Percentiles rank a stretch among this genome's conserved stretches.
phyloP scores from a whole-genome alignment of 2,888 invertebrate genomes.

The Lycocerus yunnanus region DNA sequence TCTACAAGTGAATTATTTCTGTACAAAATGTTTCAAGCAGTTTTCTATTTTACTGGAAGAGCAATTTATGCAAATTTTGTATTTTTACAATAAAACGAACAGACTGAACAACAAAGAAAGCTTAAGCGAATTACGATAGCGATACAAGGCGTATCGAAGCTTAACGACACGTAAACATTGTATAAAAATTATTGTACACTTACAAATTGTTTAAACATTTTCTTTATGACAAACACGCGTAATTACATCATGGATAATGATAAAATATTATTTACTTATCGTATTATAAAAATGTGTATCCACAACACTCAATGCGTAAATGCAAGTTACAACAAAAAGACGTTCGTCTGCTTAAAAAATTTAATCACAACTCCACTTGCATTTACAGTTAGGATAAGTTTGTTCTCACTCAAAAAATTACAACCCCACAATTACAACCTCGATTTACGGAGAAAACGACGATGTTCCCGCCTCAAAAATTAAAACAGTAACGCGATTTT shows the following conservation, averaged over 20 bases:
- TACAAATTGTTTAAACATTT: constrained; percentile 19
- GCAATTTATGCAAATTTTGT: not conserved
- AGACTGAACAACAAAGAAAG: not conserved
- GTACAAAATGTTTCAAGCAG: not conserved
- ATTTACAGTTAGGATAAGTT: constrained; percentile 1
- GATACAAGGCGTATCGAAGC: constrained; percentile 3
- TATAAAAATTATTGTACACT: constrained; percentile 30
- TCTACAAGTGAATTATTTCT: not conserved
- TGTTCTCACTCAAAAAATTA: constrained; percentile 18
- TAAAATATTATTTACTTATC: constrained; percentile 19
- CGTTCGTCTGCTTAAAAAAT: not conserved
- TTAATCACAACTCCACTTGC: not conserved
- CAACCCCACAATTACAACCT: constrained; percentile 27
- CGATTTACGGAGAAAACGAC: constrained; percentile 6
- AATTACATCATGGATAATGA: constrained; percentile 16
- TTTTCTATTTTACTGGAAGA: not conserved
- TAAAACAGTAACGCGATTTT: constrained; percentile 25
- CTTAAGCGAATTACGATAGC: not conserved
- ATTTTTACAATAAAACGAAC: not conserved
- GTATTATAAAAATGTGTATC: constrained; percentile 20
- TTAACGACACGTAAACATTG: constrained; percentile 13
- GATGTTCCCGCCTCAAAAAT: not conserved
- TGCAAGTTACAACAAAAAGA: constrained; percentile 1
- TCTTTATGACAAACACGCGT: constrained; percentile 13
- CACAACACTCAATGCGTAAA: constrained; percentile 10